phyloP scores from a whole-genome alignment of 2,797 vertebrate species.

The Myotis findleyi region DNA sequence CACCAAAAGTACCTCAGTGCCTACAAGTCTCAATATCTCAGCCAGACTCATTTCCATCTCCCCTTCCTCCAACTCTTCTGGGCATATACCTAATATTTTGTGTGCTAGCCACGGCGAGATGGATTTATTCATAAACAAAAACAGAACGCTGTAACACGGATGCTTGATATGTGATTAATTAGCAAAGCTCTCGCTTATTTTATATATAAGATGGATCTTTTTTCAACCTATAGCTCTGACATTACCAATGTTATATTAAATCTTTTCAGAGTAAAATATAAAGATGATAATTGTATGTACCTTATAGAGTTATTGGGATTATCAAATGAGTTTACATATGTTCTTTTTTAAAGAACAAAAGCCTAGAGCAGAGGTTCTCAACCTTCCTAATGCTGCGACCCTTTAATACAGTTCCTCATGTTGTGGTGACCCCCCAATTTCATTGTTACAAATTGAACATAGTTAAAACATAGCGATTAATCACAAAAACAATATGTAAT shows the following conservation, averaged over 20 bases:
- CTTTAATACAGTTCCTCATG: too few relatives aligned
- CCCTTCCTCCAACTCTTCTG: not conserved
- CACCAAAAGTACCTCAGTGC: not conserved
- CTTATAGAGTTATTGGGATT: not conserved
- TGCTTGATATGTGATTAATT: not conserved
- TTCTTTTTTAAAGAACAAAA: not conserved
- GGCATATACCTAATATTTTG: not conserved
- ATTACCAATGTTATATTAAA: not conserved
- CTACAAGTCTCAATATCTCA: not conserved
- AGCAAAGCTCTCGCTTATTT: not conserved
- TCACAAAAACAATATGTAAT: too few relatives aligned
- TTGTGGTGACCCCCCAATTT: too few relatives aligned
- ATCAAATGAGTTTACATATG: not conserved
- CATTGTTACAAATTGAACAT: too few relatives aligned
- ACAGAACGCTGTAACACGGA: not conserved
- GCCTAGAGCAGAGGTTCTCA: not conserved
- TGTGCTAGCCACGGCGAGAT: not conserved
- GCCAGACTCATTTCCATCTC: not conserved
- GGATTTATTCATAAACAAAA: not conserved
- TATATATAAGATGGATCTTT: not conserved
- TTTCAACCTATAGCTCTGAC: not conserved
- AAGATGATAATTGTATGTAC: not conserved
- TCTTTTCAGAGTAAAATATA: not conserved
- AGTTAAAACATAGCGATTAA: too few relatives aligned
- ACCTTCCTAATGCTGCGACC: too few relatives aligned